Evolutionary conservation across 2,797 vertebrate species (phyloP).

Genomic region (Pterois miles): DNA sequence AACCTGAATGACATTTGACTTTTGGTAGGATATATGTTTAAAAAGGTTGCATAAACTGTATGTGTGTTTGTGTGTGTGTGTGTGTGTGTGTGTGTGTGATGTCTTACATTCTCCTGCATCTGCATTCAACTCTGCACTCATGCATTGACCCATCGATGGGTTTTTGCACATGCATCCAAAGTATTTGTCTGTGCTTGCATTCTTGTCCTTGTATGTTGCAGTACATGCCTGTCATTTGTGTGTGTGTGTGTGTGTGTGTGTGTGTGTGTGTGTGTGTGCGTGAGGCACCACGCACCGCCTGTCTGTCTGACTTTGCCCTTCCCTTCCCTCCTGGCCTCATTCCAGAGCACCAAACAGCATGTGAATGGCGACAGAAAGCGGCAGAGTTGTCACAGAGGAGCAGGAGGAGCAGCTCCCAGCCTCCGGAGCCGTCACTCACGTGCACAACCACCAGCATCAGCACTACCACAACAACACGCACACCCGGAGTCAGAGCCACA

Average conservation of each 20-base stretch:
- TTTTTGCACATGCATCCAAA: conserved; percentile 10
- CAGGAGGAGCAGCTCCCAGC: conserved; percentile 66
- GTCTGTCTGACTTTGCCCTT: conserved; percentile 63
- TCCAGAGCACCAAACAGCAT: conserved; percentile 71
- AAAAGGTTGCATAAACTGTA: not conserved
- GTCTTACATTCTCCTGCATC: conserved; percentile 6
- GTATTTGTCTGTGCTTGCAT: conserved; percentile 33
- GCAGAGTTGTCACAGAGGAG: conserved; percentile 71
- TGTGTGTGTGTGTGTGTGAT: not conserved
- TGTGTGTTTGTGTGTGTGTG: not conserved
- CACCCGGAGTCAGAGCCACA: conserved; percentile 73
- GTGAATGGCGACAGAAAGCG: conserved; percentile 77
- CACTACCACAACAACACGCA: conserved; percentile 8
- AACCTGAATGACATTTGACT: not conserved
- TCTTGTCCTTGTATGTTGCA: conserved; percentile 28
- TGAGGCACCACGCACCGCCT: not conserved
- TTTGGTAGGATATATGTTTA: not conserved
- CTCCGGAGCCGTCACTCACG: conserved; percentile 48
- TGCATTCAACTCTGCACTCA: not conserved
- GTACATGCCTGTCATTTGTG: conserved; percentile 2
- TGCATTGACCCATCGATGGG: not conserved
- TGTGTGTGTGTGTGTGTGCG: not conserved
- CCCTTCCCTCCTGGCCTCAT: conserved; percentile 58
- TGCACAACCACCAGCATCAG: conserved; percentile 8
- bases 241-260: not conserved